Evolutionary conservation across 2,888 invertebrate species (phyloP), one percentile per base, ranked within the genome.

Genomic region (Pseudococcus longispinus): DNA sequence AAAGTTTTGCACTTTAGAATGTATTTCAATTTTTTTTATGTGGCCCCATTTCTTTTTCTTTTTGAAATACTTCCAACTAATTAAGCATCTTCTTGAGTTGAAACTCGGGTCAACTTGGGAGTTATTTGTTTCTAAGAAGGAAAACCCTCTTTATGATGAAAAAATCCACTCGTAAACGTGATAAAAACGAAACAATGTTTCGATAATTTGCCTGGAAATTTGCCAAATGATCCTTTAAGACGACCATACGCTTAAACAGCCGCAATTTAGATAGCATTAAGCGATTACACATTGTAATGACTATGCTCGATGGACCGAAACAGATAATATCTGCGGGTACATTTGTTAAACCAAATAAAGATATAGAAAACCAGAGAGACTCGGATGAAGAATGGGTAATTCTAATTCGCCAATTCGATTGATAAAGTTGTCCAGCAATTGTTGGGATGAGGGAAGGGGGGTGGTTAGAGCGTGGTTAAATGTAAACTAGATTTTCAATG

Each of bases 401-500:
- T 51, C n/a, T 51, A 4, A n/a, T n/a, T 51, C 51, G 15, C 51
- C 51, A 51, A 51, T 51, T 51, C 51, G 51, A 51, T 51, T 51
- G 51, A 51, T 51, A 51, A 51, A 51, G 51, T 51, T 51, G 51
- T 51, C 51, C 51, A n/a, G 44, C 44, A 46, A 37, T 15, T 15
- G 44, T 8, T 37, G 44, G 0, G 44, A 46, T 1, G 1, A 37
- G 4, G 37, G 8, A 37, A 37, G 15, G 44, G 44, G 44, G 51
- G n/a, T n/a, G 15, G 18, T 51, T 4, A 51, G 51, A 51, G n/a
- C 51, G n/a, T 51, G 51, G 51, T 51, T 51, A 51, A 51, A 51
- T 51, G 51, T 70, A 70, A 70, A 70, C 29, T 70, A 70, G 29
- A 70, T 70, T 70, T 70, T 70, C 26, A 70, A 18, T 70, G 70